Percentiles rank a stretch among this genome's conserved stretches.
Evolutionary conservation across 2,797 vertebrate species (phyloP).

Genomic region (Tragelaphus oryx): DNA sequence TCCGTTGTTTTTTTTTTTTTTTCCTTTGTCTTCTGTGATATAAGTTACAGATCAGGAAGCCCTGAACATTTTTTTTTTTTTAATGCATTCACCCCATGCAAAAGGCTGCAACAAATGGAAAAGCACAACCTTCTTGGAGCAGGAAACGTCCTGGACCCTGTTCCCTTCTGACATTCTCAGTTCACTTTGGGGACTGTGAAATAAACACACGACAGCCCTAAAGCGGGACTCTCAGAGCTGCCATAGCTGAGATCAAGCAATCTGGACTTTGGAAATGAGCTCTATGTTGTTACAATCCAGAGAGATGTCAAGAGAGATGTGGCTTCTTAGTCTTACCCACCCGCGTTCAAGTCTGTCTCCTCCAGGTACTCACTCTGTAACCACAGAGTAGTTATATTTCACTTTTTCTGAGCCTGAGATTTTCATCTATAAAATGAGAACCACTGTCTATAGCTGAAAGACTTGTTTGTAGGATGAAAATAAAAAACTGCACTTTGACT

Average conservation of each 20-base stretch:
- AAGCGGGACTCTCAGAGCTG: background rate
- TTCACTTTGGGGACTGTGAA: background rate
- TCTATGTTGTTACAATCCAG: background rate
- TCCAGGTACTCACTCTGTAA: background rate
- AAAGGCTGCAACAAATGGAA: background rate
- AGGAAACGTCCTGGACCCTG: background rate
- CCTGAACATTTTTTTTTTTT: background rate
- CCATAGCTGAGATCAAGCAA: background rate
- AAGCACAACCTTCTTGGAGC: background rate
- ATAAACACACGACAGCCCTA: fast-evolving
- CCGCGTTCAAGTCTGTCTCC: background rate
- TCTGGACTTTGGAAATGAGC: background rate
- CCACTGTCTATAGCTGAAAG: background rate
- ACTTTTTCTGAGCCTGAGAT: background rate
- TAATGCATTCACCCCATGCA: too few species aligned
- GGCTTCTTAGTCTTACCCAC: background rate
- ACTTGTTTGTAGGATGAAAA: background rate
- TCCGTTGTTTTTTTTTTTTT: too few species aligned
- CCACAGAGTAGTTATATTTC: background rate
- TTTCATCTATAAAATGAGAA: background rate
- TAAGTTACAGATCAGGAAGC: background rate
- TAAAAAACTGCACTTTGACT: background rate
- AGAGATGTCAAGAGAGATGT: background rate
- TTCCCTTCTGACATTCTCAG: background rate
- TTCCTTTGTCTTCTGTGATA: background rate